Base-by-base conservation (phyloP, 2,888 invertebrate genomes). In the Meteorus colon region DNA sequence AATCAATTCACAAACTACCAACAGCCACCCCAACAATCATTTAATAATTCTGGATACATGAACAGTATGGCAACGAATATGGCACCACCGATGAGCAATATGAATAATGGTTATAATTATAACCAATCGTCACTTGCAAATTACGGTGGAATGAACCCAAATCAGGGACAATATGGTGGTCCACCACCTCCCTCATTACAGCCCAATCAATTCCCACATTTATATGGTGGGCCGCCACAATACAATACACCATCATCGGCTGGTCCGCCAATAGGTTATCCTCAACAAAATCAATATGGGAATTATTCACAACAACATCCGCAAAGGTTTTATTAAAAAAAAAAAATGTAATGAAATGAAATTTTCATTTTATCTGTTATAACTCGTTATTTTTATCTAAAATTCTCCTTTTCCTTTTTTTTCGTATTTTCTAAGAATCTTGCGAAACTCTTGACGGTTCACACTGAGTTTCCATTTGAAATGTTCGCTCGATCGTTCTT, bases 41-140 rank as follows among this genome's bases (percentile, higher is more conserved):
- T 85, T 34, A 75, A 81, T 41, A 82, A 84, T 78, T 77, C 84
- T 12, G 82, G 81, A 31, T 88, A 86, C 72, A 82, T 87, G 55
- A 68, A 68, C 29, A 72, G 29, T 14, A 68, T 68, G 68, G 16
- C 55, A 5, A 31, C 31, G n/a, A 68, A 24, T 29, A 68, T 68
- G 68, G 8, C 37, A n/a, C 19, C 31, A 14, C 69, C 70, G 4
- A 70, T 75, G 63, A 48, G 29, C 4, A 72, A 24, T 67, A 76
- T 79, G 80, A 88, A 89, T 74, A 89, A 89, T 74, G 86, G 88
- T 24, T 89, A 88, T 59, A 84, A 84, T 74, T 88, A 88, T 65
- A 84, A 84, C 73, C 89, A 84, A 71, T 80, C 84, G 12, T 65
- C 65, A 19, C n/a, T 65, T 34, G 10, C 37, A 8, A 48, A 69